Conservation (phyloP, 2,888 invertebrate genomes). For the Laspeyria flexula region DNA sequence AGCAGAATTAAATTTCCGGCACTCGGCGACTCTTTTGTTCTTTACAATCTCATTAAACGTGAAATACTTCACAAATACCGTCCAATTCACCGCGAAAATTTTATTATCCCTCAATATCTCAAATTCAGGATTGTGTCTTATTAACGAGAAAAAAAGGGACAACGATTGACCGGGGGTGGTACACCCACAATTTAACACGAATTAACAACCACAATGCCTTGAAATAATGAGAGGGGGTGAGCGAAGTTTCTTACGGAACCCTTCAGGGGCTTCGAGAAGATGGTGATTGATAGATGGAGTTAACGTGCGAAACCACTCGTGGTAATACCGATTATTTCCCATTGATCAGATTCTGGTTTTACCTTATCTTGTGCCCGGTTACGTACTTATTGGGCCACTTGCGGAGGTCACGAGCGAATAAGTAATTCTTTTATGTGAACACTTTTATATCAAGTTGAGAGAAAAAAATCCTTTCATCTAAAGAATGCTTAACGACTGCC, state of each 20-base stretch:
- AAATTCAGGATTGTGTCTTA: constrained; percentile 52
- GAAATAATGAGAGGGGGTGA: constrained; percentile 37
- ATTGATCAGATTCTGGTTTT: constrained; percentile 34
- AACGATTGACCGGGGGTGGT: constrained; percentile 41
- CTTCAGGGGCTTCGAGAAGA: constrained; percentile 19
- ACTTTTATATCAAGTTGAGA: constrained; percentile 23
- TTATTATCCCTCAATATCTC: constrained; percentile 63
- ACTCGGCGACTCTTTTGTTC: constrained; percentile 68
- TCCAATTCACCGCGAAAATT: constrained; percentile 61
- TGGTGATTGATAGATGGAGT: constrained; percentile 44
- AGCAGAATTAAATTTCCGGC: constrained; percentile 67
- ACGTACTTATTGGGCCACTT: constrained; percentile 24
- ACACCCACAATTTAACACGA: constrained; percentile 39
- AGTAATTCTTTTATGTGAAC: constrained; percentile 27
- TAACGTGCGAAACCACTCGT: constrained; percentile 36
- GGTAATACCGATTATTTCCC: constrained; percentile 35
- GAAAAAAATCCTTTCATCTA: constrained; percentile 22
- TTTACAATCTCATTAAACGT: constrained; percentile 71
- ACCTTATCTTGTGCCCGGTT: constrained; percentile 27
- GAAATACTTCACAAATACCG: constrained; percentile 67
- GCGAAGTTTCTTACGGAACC: constrained; percentile 26
- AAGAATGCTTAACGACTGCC: constrained; percentile 23
- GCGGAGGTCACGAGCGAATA: constrained; percentile 32
- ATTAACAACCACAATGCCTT: constrained; percentile 44
- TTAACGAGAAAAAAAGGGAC: constrained; percentile 55